Base-by-base conservation (phyloP, 2,888 invertebrate species). In the Dryocosmus kuriphilus region DNA sequence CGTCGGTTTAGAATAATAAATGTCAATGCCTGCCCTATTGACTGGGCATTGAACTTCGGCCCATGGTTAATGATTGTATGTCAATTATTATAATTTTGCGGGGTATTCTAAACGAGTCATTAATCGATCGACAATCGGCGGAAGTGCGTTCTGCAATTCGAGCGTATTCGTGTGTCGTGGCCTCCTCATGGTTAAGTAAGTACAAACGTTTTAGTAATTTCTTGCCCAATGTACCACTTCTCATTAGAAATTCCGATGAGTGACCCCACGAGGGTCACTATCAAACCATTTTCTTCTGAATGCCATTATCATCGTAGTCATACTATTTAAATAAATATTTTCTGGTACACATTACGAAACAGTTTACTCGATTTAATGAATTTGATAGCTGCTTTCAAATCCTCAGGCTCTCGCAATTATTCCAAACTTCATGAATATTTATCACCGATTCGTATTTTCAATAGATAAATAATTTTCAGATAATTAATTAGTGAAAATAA, bases 121-220 rank as follows among this genome's bases (percentile, higher is more conserved):
- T 87, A 88, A 89, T 88, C 86, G 85, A 75, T 81, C 83, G 84
- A 90, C 89, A 90, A 90, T 90, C 86, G 87, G 84, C 88, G 90
- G 90, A 90, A 88, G 85, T 86, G 82, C 85, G 80, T 32, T 32
- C 71, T 30, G 30, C 30, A 51, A 71, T 30, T 83, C 81, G 81
- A 77, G 77, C 38, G 78, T 62, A 81, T 63, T 79, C 67, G 67
- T 32, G 73, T 77, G 82, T 81, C 81, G 81, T 82, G 82, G 79
- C 82, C 81, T 82, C 79, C 63, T 79, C 62, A 67, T 78, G 78
- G 79, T 85, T 79, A 80, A 81, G 80, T 81, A 82, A 82, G 77
- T 80, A 63, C 65, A 65, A 79, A 76, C 62, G 74, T 38, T 24
- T 77, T 24, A 41, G 71, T 51, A 71, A 71, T 71, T 71, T 71